phyloP scores from a whole-genome alignment of 2,888 invertebrate genomes.

The Fragum fragum region DNA sequence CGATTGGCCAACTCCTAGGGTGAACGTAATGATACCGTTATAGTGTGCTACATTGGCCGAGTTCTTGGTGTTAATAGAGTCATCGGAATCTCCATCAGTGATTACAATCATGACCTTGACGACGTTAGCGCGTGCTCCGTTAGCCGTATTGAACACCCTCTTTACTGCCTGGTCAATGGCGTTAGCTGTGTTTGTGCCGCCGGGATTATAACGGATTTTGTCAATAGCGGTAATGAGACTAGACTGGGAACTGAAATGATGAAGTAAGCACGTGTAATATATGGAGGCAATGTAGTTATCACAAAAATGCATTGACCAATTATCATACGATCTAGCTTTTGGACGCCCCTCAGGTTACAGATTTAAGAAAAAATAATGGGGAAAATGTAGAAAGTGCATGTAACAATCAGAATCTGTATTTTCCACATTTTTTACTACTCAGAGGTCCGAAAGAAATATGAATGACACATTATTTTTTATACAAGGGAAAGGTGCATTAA shows the following conservation, averaged over 20 bases:
- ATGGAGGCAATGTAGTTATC: too few species aligned
- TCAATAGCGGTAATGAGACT: constrained; percentile 53
- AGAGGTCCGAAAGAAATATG: too few species aligned
- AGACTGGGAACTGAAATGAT: constrained; percentile 33
- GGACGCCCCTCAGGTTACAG: too few species aligned
- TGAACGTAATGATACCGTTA: constrained; percentile 67
- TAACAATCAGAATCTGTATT: too few species aligned
- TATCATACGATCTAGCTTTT: too few species aligned
- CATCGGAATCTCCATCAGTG: constrained; percentile 74
- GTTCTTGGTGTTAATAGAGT: constrained; percentile 63
- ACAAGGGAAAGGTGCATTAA: too few species aligned
- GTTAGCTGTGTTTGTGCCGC: constrained; percentile 63
- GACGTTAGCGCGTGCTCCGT: constrained; percentile 46
- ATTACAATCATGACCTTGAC: constrained; percentile 71
- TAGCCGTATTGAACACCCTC: constrained; percentile 41
- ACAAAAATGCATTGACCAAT: too few species aligned
- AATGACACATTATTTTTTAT: too few species aligned
- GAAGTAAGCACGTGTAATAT: too few species aligned
- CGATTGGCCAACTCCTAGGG: constrained; percentile 73
- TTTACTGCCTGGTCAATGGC: constrained; percentile 57
- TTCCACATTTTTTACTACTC: too few species aligned
- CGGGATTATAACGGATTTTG: constrained; percentile 41
- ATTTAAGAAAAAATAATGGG: too few species aligned
- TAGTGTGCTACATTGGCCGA: constrained; percentile 63
- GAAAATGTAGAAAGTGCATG: too few species aligned